Conservation (phyloP, 1,140 invertebrate genomes). For the Microvelia longipes region DNA sequence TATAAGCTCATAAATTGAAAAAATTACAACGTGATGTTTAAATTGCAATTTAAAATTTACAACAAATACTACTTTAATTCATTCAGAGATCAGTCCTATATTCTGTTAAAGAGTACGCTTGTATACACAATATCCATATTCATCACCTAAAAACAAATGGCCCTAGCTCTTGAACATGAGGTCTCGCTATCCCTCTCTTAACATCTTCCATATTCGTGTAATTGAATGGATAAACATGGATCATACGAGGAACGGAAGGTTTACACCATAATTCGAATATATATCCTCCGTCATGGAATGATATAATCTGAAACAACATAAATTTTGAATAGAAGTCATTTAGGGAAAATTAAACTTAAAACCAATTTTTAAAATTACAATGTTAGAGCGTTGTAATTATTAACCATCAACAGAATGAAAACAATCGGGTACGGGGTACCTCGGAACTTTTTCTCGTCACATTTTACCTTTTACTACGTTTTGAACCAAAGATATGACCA, state of each 20-base stretch:
- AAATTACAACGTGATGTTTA: neutral
- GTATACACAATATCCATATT: neutral
- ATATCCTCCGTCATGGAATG: neutral
- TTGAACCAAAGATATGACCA: too few relatives aligned
- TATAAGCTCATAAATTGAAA: neutral
- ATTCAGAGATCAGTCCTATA: neutral
- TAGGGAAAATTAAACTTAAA: too few relatives aligned
- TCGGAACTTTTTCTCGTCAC: too few relatives aligned
- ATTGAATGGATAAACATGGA: constrained; percentile 70
- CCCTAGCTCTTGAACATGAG: constrained; percentile 58
- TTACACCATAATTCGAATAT: constrained; percentile 46
- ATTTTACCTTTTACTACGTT: too few relatives aligned
- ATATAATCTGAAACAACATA: constrained; percentile 2
- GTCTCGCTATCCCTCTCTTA: constrained; percentile 40
- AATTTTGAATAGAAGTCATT: too few relatives aligned
- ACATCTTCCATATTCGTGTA: constrained; percentile 63
- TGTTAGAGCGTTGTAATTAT: too few relatives aligned
- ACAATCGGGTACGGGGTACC: too few relatives aligned
- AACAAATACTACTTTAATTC: neutral
- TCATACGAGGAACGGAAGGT: constrained; percentile 46
- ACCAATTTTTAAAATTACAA: too few relatives aligned
- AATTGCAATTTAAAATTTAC: neutral
- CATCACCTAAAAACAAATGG: constrained; percentile 69
- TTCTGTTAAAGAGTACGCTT: neutral
- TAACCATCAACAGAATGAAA: too few relatives aligned